Percentiles rank a stretch among this genome's conserved stretches.
These are phyloP conservation scores for Thunnus thynnus DNA, from an alignment of 2,113 vertebrate genomes.

Conservation along the genomic window DNA sequence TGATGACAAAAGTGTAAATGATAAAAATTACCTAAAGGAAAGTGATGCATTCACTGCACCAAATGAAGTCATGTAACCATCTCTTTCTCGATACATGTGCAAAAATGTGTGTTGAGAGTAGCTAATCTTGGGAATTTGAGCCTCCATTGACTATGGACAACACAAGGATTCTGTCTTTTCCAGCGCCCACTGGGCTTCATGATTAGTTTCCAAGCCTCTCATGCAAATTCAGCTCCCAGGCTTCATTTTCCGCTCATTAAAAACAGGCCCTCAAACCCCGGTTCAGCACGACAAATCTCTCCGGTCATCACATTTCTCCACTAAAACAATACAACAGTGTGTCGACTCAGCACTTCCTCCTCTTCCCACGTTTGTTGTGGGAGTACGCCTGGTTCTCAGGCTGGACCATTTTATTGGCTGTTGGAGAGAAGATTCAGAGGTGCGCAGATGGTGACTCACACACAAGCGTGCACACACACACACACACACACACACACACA, in stretches of 20 bases:
- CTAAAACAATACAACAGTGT: slow-evolving; percentile 76
- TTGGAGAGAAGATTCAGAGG: slow-evolving; percentile 51
- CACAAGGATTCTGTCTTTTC: slow-evolving; percentile 57
- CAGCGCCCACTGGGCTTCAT: slow-evolving; percentile 55
- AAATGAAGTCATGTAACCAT: slow-evolving; percentile 24
- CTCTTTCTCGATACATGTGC: slow-evolving; percentile 7
- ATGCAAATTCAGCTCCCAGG: slow-evolving; percentile 75
- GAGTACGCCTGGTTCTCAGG: slow-evolving; percentile 33
- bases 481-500: not conserved
- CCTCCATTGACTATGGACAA: slow-evolving; percentile 26
- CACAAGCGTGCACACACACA: slow-evolving; percentile 21
- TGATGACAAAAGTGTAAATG: slow-evolving; percentile 41
- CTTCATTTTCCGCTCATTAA: slow-evolving; percentile 82
- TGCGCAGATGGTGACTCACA: slow-evolving; percentile 39
- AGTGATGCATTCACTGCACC: slow-evolving; percentile 33
- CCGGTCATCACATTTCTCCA: slow-evolving; percentile 78
- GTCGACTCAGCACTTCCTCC: slow-evolving; percentile 75
- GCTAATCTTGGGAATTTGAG: slow-evolving; percentile 39
- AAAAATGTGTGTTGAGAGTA: slow-evolving; percentile 38
- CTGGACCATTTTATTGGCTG: slow-evolving; percentile 64
- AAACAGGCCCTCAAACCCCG: slow-evolving; percentile 43
- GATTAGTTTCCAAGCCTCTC: slow-evolving; percentile 78
- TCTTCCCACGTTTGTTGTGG: slow-evolving; percentile 54
- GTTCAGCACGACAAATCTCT: slow-evolving; percentile 60
- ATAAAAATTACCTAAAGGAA: slow-evolving; percentile 28